phyloP scores from a whole-genome alignment of 1,140 invertebrate species.

The Brachystomella parvula region DNA sequence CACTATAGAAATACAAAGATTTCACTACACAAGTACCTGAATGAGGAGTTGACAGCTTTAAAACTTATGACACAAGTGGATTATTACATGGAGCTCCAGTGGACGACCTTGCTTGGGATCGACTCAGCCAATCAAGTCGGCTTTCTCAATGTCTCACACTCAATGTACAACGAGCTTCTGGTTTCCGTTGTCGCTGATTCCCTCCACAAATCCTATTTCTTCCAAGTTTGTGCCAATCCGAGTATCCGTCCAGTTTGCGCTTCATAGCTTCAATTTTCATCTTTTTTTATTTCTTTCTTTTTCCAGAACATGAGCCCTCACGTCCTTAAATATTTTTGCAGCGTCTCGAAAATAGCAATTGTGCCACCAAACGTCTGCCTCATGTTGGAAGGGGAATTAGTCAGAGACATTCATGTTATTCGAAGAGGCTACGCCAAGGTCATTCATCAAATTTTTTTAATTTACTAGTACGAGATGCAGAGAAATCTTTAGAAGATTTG shows the following conservation, averaged over 20 bases:
- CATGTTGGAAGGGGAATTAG: constrained; percentile 11
- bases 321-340: constrained; percentile 12
- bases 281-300: too few species aligned
- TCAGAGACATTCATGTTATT: constrained; percentile 16
- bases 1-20: constrained; percentile 5
- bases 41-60: constrained; percentile 13
- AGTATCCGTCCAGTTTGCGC: neutral
- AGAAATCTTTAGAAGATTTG: constrained; percentile 1
- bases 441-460: neutral
- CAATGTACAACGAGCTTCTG: constrained; percentile 20
- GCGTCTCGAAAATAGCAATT: neutral
- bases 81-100: constrained; percentile 14
- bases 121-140: neutral
- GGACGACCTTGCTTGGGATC: constrained; percentile 13
- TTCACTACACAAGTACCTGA: constrained; percentile 12
- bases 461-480: neutral
- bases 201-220: constrained; percentile 13
- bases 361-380: constrained; percentile 14
- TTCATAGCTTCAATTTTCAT: neutral
- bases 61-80: constrained; percentile 15
- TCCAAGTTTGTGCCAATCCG: neutral
- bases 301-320: constrained; percentile 9
- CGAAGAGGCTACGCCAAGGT: constrained; percentile 19
- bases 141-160: constrained; percentile 16
- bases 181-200: constrained; percentile 17